Percentiles rank a stretch among this genome's conserved stretches.
These are phyloP conservation scores for Mellilla xanthometata DNA, from an alignment of 2,888 invertebrate genomes.

Conservation along the genomic window DNA sequence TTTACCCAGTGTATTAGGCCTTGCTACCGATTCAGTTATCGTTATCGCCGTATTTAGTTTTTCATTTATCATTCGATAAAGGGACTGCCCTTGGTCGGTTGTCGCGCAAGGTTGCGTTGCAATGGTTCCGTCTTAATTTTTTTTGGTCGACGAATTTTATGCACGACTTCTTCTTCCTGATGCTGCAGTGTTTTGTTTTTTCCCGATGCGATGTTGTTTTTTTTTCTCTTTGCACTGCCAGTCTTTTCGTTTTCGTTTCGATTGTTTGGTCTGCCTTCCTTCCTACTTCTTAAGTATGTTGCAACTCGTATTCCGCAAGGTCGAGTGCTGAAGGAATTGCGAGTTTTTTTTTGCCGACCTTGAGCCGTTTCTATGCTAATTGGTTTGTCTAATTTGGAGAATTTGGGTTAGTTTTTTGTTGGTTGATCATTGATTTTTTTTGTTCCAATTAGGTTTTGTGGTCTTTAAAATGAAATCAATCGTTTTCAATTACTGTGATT, in stretches of 20 bases:
- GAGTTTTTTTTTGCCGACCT: conserved; percentile 30
- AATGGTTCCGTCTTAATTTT: conserved; percentile 61
- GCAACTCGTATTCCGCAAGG: conserved; percentile 47
- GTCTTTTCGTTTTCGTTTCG: too few species aligned
- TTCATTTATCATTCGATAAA: conserved; percentile 67
- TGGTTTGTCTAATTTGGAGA: conserved; percentile 9
- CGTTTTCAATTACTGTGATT: too few species aligned
- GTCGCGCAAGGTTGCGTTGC: conserved; percentile 53
- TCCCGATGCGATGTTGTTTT: too few species aligned
- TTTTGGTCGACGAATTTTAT: conserved; percentile 52
- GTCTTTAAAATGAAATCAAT: background rate
- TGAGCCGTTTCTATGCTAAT: conserved; percentile 15
- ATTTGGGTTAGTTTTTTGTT: conserved; percentile 14
- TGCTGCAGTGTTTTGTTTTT: too few species aligned
- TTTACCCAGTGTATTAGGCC: conserved; percentile 67
- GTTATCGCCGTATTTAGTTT: conserved; percentile 58
- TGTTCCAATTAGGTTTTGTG: background rate
- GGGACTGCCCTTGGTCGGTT: conserved; percentile 64
- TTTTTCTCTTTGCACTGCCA: too few species aligned
- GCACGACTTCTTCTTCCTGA: conserved; percentile 60
- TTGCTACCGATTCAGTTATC: conserved; percentile 54
- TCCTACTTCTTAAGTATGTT: conserved; percentile 52
- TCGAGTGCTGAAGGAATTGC: conserved; percentile 26
- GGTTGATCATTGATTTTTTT: background rate
- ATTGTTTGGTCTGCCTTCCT: conserved; percentile 46